phyloP scores from a whole-genome alignment of 1,140 invertebrate genomes.

The Stegodyphus dumicola region DNA sequence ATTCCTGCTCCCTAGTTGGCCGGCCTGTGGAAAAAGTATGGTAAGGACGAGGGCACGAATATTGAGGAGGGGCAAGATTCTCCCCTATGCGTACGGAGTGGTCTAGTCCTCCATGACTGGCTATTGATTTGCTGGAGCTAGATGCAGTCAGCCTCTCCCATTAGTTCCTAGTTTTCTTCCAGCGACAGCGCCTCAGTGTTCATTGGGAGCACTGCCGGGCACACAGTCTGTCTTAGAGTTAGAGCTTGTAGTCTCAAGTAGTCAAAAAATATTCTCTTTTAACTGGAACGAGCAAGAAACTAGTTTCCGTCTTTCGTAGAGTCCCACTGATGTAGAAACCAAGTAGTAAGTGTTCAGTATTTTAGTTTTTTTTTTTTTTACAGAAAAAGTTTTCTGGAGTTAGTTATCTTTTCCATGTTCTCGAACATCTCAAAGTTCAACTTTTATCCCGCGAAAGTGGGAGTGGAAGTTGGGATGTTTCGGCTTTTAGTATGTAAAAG shows the following conservation, averaged over 20 bases:
- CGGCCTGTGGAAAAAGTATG: conserved; percentile 16
- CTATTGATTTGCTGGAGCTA: conserved; percentile 49
- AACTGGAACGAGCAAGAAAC: too few species aligned
- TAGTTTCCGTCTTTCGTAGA: conserved; percentile 19
- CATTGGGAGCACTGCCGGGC: conserved; percentile 50
- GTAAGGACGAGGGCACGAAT: conserved; percentile 5
- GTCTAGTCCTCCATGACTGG: conserved; percentile 53
- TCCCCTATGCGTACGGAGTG: conserved; percentile 39
- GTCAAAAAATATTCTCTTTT: conserved; percentile 8
- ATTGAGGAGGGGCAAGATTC: background rate
- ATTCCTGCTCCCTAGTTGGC: background rate
- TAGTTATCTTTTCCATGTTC: too few species aligned
- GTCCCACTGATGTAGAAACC: conserved; percentile 18
- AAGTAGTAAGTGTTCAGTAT: conserved; percentile 1
- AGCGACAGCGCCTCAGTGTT: conserved; percentile 32
- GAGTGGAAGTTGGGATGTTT: too few species aligned
- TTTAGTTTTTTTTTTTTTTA: background rate
- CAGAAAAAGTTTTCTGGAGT: too few species aligned
- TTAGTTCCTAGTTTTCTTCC: conserved; percentile 55
- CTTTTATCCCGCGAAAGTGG: too few species aligned
- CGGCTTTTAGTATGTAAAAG: too few species aligned
- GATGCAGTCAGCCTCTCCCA: conserved; percentile 44
- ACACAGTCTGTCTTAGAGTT: conserved; percentile 42
- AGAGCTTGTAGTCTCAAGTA: conserved; percentile 49
- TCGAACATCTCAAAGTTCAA: too few species aligned